Base-by-base conservation (phyloP, 2,113 vertebrate genomes). In the Labrus mixtus region DNA sequence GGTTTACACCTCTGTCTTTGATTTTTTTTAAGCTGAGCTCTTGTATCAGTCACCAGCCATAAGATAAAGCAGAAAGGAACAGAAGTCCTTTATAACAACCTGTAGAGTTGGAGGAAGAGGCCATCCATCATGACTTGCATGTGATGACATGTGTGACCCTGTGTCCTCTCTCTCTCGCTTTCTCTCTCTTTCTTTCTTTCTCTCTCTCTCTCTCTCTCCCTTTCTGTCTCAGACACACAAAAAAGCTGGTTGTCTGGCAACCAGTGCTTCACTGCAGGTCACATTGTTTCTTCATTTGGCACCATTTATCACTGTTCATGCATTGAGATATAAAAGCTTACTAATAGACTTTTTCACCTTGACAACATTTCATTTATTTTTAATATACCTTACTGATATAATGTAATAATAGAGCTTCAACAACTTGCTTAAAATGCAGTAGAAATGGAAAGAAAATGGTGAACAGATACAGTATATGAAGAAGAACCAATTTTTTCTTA, bases 101-200 rank as follows among this genome's bases (percentile, higher is more conserved):
- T 76, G 41, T 46, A 33, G 69, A 60, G 68, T 54, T 41, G 37
- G 76, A 77, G 72, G 61, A 78, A 64, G 41, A 63, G 45, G 17
- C 16, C 43, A 78, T 86, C 62, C 59, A 79, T 90, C 78, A 87
- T 57, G 63, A 59, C 66, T 65, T 68, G 68, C 84, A 73, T 51
- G 50, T 76, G 70, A 76, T 70, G 81, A 78, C 78, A 69, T 57
- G 43, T 39, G 50, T 78, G 76, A 84, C 82, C 62, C 33, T 10
- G 4, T 75, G 56, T 73, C 45, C 70, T 73, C 37, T 73, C 19
- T 63, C 19, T 51, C n/a, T 37, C 43, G 45, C 1, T 22, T 20
- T 73, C 29, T 22, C 12, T 45, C 3, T 45, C 43, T 43, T 67
- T 71, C 36, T 76, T 12, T 61, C 20, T 57, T 19, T 33, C 39